Conservation (phyloP, 2,888 invertebrate species). For the Sminthurinus aureus region DNA sequence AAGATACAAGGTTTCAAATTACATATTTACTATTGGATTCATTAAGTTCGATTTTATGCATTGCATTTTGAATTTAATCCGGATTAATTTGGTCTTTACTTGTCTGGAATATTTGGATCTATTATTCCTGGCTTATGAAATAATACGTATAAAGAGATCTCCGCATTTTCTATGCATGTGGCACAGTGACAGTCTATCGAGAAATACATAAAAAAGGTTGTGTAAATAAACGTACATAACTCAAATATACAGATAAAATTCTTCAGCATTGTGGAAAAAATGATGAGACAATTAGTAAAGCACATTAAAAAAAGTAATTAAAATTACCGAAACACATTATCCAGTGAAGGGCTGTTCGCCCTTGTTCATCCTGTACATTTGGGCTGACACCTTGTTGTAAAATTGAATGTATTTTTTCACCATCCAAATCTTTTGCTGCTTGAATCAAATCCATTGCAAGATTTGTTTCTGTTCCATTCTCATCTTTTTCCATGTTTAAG, state of each 20-base stretch:
- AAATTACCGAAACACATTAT: conserved; percentile 67
- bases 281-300: neutral
- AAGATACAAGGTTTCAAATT: too few species aligned
- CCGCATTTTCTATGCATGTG: conserved; percentile 49
- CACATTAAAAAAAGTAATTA: neutral
- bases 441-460: conserved; percentile 17
- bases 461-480: neutral
- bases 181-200: conserved; percentile 50
- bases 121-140: conserved; percentile 65
- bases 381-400: conserved; percentile 80
- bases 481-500: neutral
- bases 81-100: conserved; percentile 10
- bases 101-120: conserved; percentile 68
- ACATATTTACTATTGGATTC: too few species aligned
- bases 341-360: conserved; percentile 81
- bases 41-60: too few species aligned
- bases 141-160: conserved; percentile 49
- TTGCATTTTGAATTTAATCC: too few species aligned
- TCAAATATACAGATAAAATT: neutral
- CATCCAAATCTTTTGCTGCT: conserved; percentile 86
- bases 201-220: conserved; percentile 4
- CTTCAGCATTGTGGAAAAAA: neutral
- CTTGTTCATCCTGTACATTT: conserved; percentile 81
- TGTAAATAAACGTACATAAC: too few species aligned
- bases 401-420: conserved; percentile 79